phyloP scores from a whole-genome alignment of 1,140 invertebrate genomes.

The Rhagoletis zephyria region DNA sequence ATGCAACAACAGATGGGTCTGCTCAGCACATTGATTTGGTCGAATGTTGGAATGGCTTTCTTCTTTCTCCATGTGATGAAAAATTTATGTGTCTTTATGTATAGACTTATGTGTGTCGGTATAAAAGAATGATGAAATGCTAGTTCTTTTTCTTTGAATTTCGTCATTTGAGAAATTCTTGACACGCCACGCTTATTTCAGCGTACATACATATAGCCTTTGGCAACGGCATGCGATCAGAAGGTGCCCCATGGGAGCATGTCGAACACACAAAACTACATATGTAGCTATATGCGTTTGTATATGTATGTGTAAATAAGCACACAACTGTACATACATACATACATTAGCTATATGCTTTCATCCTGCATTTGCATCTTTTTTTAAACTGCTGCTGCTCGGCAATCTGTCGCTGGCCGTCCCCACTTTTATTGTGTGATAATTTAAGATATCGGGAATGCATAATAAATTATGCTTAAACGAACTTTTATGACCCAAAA shows the following conservation, averaged over 20 bases:
- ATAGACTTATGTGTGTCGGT: not conserved
- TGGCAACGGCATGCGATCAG: not conserved
- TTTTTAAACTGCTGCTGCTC: not conserved
- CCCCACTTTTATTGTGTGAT: constrained; percentile 31
- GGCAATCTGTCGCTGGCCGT: constrained; percentile 40
- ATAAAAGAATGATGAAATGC: not conserved
- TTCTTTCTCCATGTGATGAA: not conserved
- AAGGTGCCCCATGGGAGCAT: constrained; percentile 22
- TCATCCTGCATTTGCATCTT: not conserved
- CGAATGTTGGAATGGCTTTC: not conserved
- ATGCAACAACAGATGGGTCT: not conserved
- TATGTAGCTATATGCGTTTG: not conserved
- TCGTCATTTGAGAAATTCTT: constrained; percentile 37
- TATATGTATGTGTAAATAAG: too few species aligned
- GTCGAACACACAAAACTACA: not conserved
- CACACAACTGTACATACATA: not conserved
- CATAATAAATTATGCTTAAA: constrained; percentile 44
- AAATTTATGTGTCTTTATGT: not conserved
- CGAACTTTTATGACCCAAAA: not conserved
- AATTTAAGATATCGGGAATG: constrained; percentile 50
- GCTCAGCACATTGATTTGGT: constrained; percentile 25
- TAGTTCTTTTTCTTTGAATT: not conserved
- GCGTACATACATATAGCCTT: not conserved
- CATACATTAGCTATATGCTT: not conserved
- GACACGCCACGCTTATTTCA: constrained; percentile 34